Base-by-base conservation (phyloP, 2,797 vertebrate genomes). In the Sternarchorhynchus goeldii region DNA sequence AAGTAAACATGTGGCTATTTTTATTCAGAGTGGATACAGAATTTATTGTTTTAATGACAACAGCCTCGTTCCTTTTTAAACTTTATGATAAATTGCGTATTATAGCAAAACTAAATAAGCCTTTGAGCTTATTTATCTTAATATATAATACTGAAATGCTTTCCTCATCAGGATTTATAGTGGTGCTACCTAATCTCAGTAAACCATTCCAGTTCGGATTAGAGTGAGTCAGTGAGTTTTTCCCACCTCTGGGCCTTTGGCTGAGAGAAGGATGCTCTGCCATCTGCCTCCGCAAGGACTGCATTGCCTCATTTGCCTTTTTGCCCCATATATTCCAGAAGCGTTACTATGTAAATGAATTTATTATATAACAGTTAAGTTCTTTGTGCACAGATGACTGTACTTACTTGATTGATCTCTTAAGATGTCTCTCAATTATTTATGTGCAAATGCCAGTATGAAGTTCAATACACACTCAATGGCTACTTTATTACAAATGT, bases 241-340 rank as follows among this genome's bases (percentile, higher is more conserved):
- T 78, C 57, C 63, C 77, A 72, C 69, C 75, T 53, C 59, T n/a
- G 71, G 64, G 66, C 66, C 69, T 76, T 70, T 62, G 39, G 62
- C 71, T 69, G 59, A 70, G 64, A 73, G 70, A n/a, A 71, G 77
- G 41, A 5, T 65, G 77, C 29, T 32, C 63, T 29, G 45, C 70
- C 72, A 75, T 81, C 78, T 77, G 65, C 72, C 55, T 62, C 25
- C 31, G 74, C 65, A 70, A 68, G 64, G 14, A 65, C 74, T 80
- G 55, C 71, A 85, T 81, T 69, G 82, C 84, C 78, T 85, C 50
- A 25, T 83, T 88, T 32, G 32, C 86, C 74, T 80, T 82, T 65
- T 80, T 80, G 83, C 63, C 50, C 39, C 81, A 71, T 71, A 73
- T 78, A 73, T 50, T 82, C 63, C 34, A 67, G 57, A 79, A 34